Base-by-base conservation (phyloP, 2,888 invertebrate genomes). In the Clunio marinus region DNA sequence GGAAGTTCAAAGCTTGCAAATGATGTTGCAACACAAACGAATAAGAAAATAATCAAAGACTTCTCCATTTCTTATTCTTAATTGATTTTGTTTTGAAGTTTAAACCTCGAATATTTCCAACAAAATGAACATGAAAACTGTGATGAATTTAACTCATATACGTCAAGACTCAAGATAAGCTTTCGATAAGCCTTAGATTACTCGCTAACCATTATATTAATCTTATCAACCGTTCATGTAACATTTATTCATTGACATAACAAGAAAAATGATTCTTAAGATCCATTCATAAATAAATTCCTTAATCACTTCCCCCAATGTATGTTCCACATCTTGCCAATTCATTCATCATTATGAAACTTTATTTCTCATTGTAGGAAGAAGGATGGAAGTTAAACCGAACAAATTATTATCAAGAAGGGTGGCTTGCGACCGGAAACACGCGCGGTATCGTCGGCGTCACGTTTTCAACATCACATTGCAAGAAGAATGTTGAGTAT, bases 341-440 rank as follows among this genome's bases (percentile, higher is more conserved):
- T n/a, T n/a, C n/a, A n/a, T n/a, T n/a, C n/a, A n/a, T n/a, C n/a
- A n/a, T n/a, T n/a, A n/a, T n/a, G n/a, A n/a, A 51, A 51, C 51
- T 51, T 51, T 45, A 45, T 51, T 22, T 41, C 3, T 13, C 22
- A 2, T 41, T 15, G 70, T 71, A 94, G 92, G 93, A 93, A 79
- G 93, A 93, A 78, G 94, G 93, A 73, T 96, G 96, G 96, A 95
- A 95, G 81, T 81, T 96, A 74, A 95, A 95, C 80, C 86, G 94
- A 74, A 91, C 90, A 75, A 93, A 94, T 82, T 96, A 96, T 80
- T 96, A 96, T 77, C 94, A 96, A 81, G 96, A 97, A 80, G 97
- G 96, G 60, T 97, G 97, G 97, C 81, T 97, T 76, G 95, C 96
- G 70, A 93, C 93, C 57, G 96, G 96, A 73, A 97, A 96, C 79